A percentile compares a stretch with the other conserved stretches of the same genome.
These are phyloP conservation scores for Polymixis lichenea DNA, from an alignment of 2,888 invertebrate genomes.

Conservation along the genomic window DNA sequence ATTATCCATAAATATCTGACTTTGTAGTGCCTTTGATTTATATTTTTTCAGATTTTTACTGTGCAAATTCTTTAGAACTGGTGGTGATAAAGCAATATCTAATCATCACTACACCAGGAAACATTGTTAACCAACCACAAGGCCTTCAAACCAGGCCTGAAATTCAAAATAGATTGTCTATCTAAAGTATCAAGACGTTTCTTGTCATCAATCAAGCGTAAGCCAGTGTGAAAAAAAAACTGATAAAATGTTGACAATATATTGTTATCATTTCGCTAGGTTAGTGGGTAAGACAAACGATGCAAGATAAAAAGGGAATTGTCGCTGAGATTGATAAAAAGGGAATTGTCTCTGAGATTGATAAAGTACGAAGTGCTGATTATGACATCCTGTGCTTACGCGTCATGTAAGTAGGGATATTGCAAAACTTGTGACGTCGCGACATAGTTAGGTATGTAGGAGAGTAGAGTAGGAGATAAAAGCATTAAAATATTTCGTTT, in stretches of 20 bases:
- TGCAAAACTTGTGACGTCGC: constrained; percentile 17
- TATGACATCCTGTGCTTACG: constrained; percentile 29
- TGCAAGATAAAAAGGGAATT: constrained; percentile 53
- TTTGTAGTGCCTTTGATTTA: neutral
- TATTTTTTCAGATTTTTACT: neutral
- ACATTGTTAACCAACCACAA: constrained; percentile 26
- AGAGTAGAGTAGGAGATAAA: neutral
- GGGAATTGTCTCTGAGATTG: constrained; percentile 55
- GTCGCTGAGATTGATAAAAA: constrained; percentile 58
- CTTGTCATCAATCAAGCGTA: constrained; percentile 81
- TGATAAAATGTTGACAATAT: constrained; percentile 57
- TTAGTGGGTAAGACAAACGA: constrained; percentile 82
- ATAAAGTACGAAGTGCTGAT: constrained; percentile 57
- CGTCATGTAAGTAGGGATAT: neutral
- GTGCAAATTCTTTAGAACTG: neutral
- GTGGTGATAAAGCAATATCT: constrained; percentile 12
- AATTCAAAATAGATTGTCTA: constrained; percentile 47
- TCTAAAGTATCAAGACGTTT: constrained; percentile 56
- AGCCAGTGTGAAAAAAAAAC: constrained; percentile 54
- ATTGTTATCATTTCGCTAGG: constrained; percentile 79
- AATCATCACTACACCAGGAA: constrained; percentile 23
- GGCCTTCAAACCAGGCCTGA: constrained; percentile 43
- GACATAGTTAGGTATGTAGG: neutral
- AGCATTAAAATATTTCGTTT: constrained; percentile 1
- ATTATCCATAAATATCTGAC: neutral